Evolutionary conservation across 2,113 vertebrate genomes (phyloP).

Genomic region (Orycteropus afer): DNA sequence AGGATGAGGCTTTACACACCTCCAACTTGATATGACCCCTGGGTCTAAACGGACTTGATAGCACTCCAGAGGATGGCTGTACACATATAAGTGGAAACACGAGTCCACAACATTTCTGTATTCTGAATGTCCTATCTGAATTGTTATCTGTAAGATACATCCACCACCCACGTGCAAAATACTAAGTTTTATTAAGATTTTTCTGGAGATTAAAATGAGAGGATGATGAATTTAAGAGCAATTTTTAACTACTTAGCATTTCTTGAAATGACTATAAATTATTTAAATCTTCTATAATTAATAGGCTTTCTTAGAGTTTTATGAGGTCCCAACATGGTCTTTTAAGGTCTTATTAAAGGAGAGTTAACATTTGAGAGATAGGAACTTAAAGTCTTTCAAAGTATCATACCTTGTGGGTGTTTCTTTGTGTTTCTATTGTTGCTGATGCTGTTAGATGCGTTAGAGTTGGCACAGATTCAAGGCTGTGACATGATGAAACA

Average conservation of each 20-base stretch:
- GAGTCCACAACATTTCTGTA: neutral
- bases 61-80: neutral
- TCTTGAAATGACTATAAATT: slow-evolving; percentile 71
- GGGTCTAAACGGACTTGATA: neutral
- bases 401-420: neutral
- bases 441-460: neutral
- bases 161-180: slow-evolving; percentile 31
- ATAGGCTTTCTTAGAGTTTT: slow-evolving; percentile 62
- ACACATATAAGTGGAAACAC: neutral
- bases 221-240: slow-evolving; percentile 57
- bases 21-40: accelerated
- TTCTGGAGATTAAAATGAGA: slow-evolving; percentile 61
- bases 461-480: neutral
- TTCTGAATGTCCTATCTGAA: neutral
- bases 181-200: slow-evolving; percentile 66
- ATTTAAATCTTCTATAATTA: slow-evolving; percentile 54
- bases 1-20: neutral
- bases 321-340: slow-evolving; percentile 38
- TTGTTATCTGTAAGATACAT: slow-evolving; percentile 46
- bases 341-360: slow-evolving; percentile 49
- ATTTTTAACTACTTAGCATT: slow-evolving; percentile 51
- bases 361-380: slow-evolving; percentile 52
- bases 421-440: slow-evolving; percentile 14
- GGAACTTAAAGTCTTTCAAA: neutral
- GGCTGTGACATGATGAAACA: neutral